Evolutionary conservation across 2,797 vertebrate genomes (phyloP), one percentile per base, ranked within the genome.

Genomic region (Gallinago solitaria): DNA sequence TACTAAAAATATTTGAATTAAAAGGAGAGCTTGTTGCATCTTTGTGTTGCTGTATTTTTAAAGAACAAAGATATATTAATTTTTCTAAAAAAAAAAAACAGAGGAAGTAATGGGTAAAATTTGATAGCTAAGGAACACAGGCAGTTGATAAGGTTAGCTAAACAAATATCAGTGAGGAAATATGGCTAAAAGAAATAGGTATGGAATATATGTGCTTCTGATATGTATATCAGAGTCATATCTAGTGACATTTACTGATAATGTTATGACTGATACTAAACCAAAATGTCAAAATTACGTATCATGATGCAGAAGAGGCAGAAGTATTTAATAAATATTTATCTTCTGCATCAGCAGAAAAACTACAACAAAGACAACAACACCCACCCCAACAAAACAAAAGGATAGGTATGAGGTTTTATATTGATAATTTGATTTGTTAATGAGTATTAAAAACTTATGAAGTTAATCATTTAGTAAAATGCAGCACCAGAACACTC

Each of bases 321-420:
- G 24, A 81, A 71, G 9, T 83, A 68, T 90, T 83, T 64, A 75
- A 47, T 78, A 57, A 32, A 43, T 16, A 4, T 48, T 77, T 89
- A 32, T 63, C 21, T 35, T 81, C 16, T 39, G 4, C 16, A 35
- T 81, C 45, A 65, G 5, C 9, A 87, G 13, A 6, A 75, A 84
- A 87, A 48, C 4, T 50, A 25, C 8, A 48, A 27, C 13, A 90
- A 12, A 9, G 61, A 30, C 30, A 25, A 16, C 20, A 3, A 23
- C 0, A 33, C 54, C 20, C 9, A 3, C 0, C 27, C 13, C 35
- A 70, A 57, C 3, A 68, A 47, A 47, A 35, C 4, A 70, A 43
- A 90, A 50, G 6, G n/a, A 63, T 14, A 54, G 4, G 11, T 63
- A 70, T 30, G 20, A 33, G 9, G 33, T 60, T 78, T 90, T 33